Percentiles rank a stretch among this genome's conserved stretches.
These are phyloP conservation scores for Periparus ater DNA, from an alignment of 2,797 vertebrate species.

Conservation along the genomic window DNA sequence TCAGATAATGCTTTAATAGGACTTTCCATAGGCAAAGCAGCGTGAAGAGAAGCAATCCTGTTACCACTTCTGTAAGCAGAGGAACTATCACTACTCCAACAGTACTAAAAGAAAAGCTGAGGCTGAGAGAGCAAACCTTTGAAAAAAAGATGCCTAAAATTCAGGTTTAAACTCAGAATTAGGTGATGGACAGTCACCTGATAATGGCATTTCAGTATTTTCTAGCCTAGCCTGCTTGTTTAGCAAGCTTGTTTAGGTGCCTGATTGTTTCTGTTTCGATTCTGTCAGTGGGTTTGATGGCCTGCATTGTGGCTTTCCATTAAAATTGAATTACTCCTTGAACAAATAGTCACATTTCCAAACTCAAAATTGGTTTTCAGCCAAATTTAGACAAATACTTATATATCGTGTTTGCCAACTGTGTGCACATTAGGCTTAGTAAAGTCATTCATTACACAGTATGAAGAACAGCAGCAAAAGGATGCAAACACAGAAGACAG, in stretches of 20 bases:
- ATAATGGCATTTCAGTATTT: neutral
- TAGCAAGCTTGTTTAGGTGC: neutral
- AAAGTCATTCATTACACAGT: neutral
- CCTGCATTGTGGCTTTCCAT: neutral
- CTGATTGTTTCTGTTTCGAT: neutral
- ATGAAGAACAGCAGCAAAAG: neutral
- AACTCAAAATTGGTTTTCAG: slow-evolving; percentile 9
- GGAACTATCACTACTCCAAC: neutral
- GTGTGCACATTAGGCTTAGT: neutral
- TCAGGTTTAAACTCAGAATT: neutral
- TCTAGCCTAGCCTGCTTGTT: neutral
- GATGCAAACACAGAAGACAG: neutral
- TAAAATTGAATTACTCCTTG: neutral
- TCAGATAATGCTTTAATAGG: neutral
- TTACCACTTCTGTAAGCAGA: neutral
- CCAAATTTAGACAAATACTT: slow-evolving; percentile 3
- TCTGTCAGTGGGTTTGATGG: neutral
- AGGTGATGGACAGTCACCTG: neutral
- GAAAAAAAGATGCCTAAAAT: neutral
- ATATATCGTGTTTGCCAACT: neutral
- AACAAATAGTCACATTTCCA: neutral
- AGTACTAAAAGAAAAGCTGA: neutral
- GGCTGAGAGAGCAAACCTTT: neutral
- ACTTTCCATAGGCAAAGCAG: neutral
- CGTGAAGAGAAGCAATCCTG: neutral